These are phyloP conservation scores for Cacatua alba DNA, from an alignment of 2,113 vertebrate genomes.

Conservation along the genomic window DNA sequence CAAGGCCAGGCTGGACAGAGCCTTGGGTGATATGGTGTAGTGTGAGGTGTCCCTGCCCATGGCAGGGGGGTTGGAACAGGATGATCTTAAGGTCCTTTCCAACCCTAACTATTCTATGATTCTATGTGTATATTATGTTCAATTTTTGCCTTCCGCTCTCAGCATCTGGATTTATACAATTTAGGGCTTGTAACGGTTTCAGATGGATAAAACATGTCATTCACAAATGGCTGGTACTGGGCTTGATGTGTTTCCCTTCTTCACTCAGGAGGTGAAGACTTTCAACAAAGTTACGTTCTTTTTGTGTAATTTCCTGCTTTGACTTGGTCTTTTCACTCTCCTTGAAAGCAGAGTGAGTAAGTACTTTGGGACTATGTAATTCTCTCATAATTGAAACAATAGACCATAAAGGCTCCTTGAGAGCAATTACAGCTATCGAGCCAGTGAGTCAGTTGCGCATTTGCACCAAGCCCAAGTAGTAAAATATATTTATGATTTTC, in stretches of 20 bases:
- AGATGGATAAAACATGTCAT: neutral
- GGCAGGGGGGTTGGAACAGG: no score
- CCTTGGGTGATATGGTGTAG: no score
- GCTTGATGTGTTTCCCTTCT: constrained; percentile 1
- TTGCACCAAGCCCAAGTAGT: constrained; percentile 51
- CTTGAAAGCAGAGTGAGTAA: constrained; percentile 66
- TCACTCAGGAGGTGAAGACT: constrained; percentile 1
- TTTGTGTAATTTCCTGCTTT: constrained; percentile 48
- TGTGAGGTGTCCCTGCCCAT: no score
- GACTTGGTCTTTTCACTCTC: constrained; percentile 59
- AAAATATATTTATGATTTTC: constrained; percentile 61
- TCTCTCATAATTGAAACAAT: constrained; percentile 72
- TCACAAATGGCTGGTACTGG: neutral
- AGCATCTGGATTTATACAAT: neutral
- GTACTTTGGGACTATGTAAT: constrained; percentile 57
- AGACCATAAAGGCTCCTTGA: constrained; percentile 62
- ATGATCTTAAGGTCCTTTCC: no score
- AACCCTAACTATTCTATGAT: no score
- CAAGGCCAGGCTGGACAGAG: no score
- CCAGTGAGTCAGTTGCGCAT: constrained; percentile 51
- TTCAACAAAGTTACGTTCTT: neutral
- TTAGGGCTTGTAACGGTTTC: neutral
- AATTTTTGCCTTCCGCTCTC: constrained; percentile 8
- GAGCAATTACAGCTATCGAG: constrained; percentile 65
- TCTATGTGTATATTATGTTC: neutral